Conservation (phyloP, 2,888 invertebrate species). For the Drosophila nr. fundita region DNA sequence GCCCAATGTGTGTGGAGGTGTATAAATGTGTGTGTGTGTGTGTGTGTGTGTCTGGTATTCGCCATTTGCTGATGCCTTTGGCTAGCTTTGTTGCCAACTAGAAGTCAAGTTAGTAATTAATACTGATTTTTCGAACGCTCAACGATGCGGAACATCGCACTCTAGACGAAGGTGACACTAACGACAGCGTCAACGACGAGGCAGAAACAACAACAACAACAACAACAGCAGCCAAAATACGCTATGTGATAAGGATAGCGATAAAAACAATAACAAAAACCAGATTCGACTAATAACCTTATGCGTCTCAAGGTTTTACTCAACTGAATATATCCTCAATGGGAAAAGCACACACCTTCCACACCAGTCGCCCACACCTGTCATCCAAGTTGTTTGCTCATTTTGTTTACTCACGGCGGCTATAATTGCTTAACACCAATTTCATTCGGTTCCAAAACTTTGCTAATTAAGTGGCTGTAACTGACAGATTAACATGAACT, state of each 20-base stretch:
- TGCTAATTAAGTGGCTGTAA: slow-evolving; percentile 64
- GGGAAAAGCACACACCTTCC: background rate
- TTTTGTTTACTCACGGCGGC: slow-evolving; percentile 39
- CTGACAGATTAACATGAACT: slow-evolving; percentile 35
- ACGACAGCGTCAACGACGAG: slow-evolving; percentile 16
- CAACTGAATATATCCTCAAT: background rate
- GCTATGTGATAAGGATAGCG: slow-evolving; percentile 14
- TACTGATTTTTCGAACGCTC: slow-evolving; percentile 66
- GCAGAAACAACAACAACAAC: slow-evolving; percentile 2
- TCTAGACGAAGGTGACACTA: slow-evolving; percentile 53
- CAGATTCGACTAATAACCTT: slow-evolving; percentile 36
- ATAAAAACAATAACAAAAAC: slow-evolving; percentile 36
- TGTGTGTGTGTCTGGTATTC: slow-evolving; percentile 31
- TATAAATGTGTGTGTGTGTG: slow-evolving; percentile 7
- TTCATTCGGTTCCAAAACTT: slow-evolving; percentile 58
- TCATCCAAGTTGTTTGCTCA: slow-evolving; percentile 17
- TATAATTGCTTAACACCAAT: slow-evolving; percentile 64
- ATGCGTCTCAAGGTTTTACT: slow-evolving; percentile 46
- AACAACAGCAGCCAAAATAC: slow-evolving; percentile 16
- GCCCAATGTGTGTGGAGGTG: slow-evolving; percentile 1
- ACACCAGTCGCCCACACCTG: background rate
- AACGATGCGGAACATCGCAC: slow-evolving; percentile 66
- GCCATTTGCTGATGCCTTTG: slow-evolving; percentile 34
- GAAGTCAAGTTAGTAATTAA: slow-evolving; percentile 75
- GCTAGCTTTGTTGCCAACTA: slow-evolving; percentile 40